Percentiles rank a stretch among this genome's conserved stretches.
Conservation (phyloP, 2,797 vertebrate genomes). For the Sciaenops ocellatus region DNA sequence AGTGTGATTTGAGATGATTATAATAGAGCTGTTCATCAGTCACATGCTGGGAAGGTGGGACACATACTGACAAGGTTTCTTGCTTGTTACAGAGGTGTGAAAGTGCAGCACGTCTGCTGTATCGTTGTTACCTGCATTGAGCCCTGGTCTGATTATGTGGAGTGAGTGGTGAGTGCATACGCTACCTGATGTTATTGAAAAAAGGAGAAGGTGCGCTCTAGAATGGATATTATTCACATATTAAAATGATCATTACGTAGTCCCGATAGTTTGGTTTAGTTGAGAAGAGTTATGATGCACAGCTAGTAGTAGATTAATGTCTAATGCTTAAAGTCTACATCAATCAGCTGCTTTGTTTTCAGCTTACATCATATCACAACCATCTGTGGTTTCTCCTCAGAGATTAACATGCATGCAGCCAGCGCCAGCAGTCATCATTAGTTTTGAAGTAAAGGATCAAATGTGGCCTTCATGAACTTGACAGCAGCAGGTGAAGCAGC, state of each 20-base stretch:
- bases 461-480: constrained; percentile 54
- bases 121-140: constrained; percentile 35
- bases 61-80: constrained; percentile 45
- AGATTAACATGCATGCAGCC: constrained; percentile 33
- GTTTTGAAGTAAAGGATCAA: constrained; percentile 57
- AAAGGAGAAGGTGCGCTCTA: background rate
- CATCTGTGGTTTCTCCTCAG: constrained; percentile 6
- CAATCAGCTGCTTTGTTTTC: constrained; percentile 39
- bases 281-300: background rate
- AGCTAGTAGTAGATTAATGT: background rate
- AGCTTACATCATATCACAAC: background rate
- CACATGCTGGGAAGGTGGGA: constrained; percentile 73
- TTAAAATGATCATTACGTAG: background rate
- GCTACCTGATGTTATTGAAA: constrained; percentile 26
- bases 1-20: constrained; percentile 73
- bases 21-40: constrained; percentile 78
- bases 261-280: constrained; percentile 10
- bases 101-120: constrained; percentile 25
- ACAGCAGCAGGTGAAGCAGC: constrained; percentile 44
- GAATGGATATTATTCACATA: constrained; percentile 22
- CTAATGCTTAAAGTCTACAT: constrained; percentile 3
- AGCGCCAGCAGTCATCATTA: constrained; percentile 50
- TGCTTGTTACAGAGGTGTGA: constrained; percentile 38
- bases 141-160: constrained; percentile 23
- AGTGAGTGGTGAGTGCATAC: constrained; percentile 12